Evolutionary conservation across 1,140 invertebrate species (phyloP), one percentile per base, ranked within the genome.

Genomic region (Ericerus pela): DNA sequence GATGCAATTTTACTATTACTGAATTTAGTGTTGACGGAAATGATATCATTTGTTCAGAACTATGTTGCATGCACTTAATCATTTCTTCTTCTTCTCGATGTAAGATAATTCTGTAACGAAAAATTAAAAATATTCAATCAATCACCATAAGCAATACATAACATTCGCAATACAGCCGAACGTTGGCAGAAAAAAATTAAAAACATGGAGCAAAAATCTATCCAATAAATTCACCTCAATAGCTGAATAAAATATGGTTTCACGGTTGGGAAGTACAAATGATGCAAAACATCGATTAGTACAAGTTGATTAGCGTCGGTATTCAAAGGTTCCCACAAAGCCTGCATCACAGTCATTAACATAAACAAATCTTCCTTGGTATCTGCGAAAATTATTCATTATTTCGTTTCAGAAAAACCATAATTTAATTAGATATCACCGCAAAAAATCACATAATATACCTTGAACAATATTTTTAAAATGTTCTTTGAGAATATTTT

Each of bases 381-480:
- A 16, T 47, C 41, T 47, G 14, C 4, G 26, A 47, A 47, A 20
- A 22, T 14, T 20, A n/a, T n/a, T n/a, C n/a, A n/a, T n/a, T n/a
- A n/a, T n/a, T n/a, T n/a, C n/a, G n/a, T n/a, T n/a, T n/a, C n/a
- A n/a, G n/a, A n/a, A n/a, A n/a, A n/a, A n/a, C n/a, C n/a, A n/a
- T n/a, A n/a, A n/a, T n/a, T n/a, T n/a, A n/a, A n/a, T n/a, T n/a
- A n/a, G n/a, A n/a, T n/a, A n/a, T n/a, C n/a, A n/a, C n/a, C n/a
- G 8, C 4, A 22, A 47, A 47, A 22, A 3, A 47, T 16, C 4
- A 38, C n/a, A 16, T 4, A 3, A 3, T 3, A n/a, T 3, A 47
- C 41, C 41, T 47, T 47, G 41, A 5, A 24, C 20, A 24, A 47
- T 47, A 47, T 47, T 20, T 47, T 47, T 47, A 14, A 47, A 47